Evolutionary conservation across 1,140 invertebrate species (phyloP).

Genomic region (Neomicropteryx cornuta): DNA sequence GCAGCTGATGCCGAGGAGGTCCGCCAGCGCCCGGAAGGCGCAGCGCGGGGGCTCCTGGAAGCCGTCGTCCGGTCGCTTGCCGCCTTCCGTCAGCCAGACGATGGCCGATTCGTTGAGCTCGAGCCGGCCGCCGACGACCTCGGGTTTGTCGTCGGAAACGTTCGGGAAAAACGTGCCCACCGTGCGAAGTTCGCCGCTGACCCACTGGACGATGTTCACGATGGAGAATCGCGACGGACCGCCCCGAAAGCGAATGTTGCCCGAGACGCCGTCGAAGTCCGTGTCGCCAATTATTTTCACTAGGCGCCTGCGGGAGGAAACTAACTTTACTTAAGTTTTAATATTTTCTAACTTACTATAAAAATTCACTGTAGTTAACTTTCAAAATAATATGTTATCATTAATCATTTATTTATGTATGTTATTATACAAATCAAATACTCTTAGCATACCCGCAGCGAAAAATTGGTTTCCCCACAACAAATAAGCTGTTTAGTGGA

Average conservation of each 20-base stretch:
- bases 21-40: conserved; percentile 50
- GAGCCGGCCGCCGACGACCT: conserved; percentile 35
- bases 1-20: conserved; percentile 55
- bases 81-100: conserved; percentile 50
- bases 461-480: too few relatives aligned
- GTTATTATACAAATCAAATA: too few relatives aligned
- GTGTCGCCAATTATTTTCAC: conserved; percentile 45
- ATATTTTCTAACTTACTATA: too few relatives aligned
- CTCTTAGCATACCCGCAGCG: too few relatives aligned
- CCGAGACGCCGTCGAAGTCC: conserved; percentile 68
- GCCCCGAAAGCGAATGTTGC: conserved; percentile 56
- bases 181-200: conserved; percentile 37
- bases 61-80: conserved; percentile 56
- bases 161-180: conserved; percentile 56
- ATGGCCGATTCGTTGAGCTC: conserved; percentile 44
- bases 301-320: conserved; percentile 32
- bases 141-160: conserved; percentile 23
- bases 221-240: conserved; percentile 56
- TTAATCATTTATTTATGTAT: too few relatives aligned
- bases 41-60: conserved; percentile 45
- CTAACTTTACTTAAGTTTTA: too few relatives aligned
- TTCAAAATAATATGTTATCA: too few relatives aligned
- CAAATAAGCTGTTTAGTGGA: too few relatives aligned
- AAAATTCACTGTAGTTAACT: too few relatives aligned
- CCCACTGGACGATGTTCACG: conserved; percentile 62